phyloP scores from a whole-genome alignment of 2,113 vertebrate species.

The human region GRCh38 chr6:141997501-141998000 shows the following conservation, averaged over 20 bases:
- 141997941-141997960: neutral
- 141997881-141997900: neutral
- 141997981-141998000: neutral
- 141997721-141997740: neutral
- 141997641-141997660: neutral
- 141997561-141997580: neutral
- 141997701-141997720: neutral
- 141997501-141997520: neutral
- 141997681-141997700: neutral
- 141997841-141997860: neutral
- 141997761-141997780: neutral
- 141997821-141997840: neutral
- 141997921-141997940: neutral
- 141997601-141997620: neutral
- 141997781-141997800: neutral
- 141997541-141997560: neutral
- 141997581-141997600: neutral
- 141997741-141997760: neutral
- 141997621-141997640: neutral
- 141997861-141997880: neutral
- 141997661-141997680: neutral
- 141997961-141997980: neutral
- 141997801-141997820: neutral
- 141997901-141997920: neutral
- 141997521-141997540: neutral